Conservation (phyloP, 2,797 vertebrate species). For the Chelonia mydas region DNA sequence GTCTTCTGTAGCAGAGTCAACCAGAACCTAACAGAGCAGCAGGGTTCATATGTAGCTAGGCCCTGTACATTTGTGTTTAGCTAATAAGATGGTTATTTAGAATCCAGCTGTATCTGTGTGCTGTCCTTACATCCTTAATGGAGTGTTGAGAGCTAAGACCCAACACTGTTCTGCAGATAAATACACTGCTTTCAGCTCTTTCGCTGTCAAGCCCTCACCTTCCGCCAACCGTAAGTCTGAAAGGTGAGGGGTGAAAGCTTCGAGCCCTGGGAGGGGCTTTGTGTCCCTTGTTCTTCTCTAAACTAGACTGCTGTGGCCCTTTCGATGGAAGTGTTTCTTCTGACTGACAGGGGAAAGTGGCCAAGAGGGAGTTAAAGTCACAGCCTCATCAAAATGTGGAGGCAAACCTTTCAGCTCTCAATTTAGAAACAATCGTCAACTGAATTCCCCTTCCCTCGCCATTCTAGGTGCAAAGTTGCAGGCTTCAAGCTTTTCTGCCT, state of each 20-base stretch:
- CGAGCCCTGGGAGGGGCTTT: not conserved
- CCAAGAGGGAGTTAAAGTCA: not conserved
- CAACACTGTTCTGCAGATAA: not conserved
- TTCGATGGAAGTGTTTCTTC: not conserved
- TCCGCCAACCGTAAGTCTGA: not conserved
- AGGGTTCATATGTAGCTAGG: not conserved
- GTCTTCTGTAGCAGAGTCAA: not conserved
- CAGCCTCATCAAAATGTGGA: not conserved
- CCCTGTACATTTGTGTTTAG: not conserved
- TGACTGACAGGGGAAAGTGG: not conserved
- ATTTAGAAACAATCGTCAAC: not conserved
- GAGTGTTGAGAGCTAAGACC: not conserved
- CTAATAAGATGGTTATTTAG: not conserved
- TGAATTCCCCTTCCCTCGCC: not conserved
- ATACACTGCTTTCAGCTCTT: not conserved
- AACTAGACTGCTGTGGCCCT: not conserved
- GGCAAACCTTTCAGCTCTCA: not conserved
- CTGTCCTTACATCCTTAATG: not conserved
- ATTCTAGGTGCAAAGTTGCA: not conserved
- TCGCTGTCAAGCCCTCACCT: not conserved
- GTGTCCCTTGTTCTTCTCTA: not conserved
- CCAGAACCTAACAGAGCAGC: not conserved
- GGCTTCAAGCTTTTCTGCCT: not conserved
- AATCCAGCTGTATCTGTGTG: not conserved
- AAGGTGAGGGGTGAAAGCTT: not conserved